Evolutionary conservation across 2,888 invertebrate species (phyloP).

Genomic region (Ennomos fuscantarius): DNA sequence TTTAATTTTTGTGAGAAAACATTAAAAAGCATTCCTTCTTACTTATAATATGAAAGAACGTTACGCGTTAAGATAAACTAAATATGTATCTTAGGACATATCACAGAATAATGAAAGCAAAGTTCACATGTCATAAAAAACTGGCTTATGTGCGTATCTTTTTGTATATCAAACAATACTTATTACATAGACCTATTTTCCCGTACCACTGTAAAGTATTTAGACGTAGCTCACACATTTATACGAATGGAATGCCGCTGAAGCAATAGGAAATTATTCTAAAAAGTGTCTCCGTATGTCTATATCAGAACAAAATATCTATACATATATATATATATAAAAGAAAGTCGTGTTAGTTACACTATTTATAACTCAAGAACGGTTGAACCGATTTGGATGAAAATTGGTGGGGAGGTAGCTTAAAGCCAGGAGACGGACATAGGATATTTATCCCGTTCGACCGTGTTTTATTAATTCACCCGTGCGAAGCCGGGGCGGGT

Average conservation of each 20-base stretch:
- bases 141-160: constrained; percentile 41
- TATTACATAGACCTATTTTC: not conserved
- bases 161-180: constrained; percentile 24
- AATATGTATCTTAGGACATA: constrained; percentile 20
- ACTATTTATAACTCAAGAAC: too few species aligned
- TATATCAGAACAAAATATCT: constrained; percentile 9
- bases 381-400: too few species aligned
- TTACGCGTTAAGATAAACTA: constrained; percentile 3
- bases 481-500: too few species aligned
- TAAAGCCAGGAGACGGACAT: too few species aligned
- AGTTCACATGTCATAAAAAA: constrained; percentile 48
- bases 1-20: too few species aligned
- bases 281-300: constrained; percentile 6
- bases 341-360: too few species aligned
- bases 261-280: constrained; percentile 11
- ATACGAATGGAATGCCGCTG: not conserved
- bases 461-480: too few species aligned
- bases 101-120: constrained; percentile 54
- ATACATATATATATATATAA: too few species aligned
- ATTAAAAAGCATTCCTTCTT: too few species aligned
- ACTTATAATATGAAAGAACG: too few species aligned
- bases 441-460: too few species aligned
- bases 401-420: too few species aligned
- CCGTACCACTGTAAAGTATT: constrained; percentile 3
- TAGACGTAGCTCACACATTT: not conserved